Evolutionary conservation across 2,113 vertebrate genomes (phyloP).

Genomic region (Embiotoca jacksoni): DNA sequence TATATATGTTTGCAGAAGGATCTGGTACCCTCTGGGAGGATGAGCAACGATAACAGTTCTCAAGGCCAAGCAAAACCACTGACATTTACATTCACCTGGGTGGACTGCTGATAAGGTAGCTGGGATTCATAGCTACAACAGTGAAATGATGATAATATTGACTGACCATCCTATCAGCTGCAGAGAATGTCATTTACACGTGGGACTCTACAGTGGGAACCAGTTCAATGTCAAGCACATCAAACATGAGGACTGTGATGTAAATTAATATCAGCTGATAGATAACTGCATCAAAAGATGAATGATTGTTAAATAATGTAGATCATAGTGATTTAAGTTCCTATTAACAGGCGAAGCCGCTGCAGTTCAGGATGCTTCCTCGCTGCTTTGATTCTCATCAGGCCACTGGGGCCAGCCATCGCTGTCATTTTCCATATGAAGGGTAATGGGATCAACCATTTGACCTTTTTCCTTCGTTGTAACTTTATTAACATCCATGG

Average conservation of each 20-base stretch:
- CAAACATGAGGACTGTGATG: constrained; percentile 37
- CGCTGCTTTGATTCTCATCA: constrained; percentile 52
- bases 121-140: constrained; percentile 11
- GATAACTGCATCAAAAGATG: constrained; percentile 52
- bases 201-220: not conserved
- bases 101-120: constrained; percentile 30
- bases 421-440: constrained; percentile 68
- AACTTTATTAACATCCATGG: constrained; percentile 61
- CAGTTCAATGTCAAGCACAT: constrained; percentile 50
- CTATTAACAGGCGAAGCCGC: constrained; percentile 49
- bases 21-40: not conserved
- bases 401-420: constrained; percentile 53
- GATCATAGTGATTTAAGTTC: constrained; percentile 58
- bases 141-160: constrained; percentile 41
- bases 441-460: constrained; percentile 63
- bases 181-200: constrained; percentile 21
- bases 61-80: constrained; percentile 17
- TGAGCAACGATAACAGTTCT: constrained; percentile 20
- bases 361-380: constrained; percentile 28
- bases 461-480: constrained; percentile 57
- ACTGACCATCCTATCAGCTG: constrained; percentile 38
- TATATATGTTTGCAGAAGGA: constrained; percentile 30
- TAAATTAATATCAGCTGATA: constrained; percentile 53
- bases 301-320: constrained; percentile 66
- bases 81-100: constrained; percentile 50